phyloP scores from a whole-genome alignment of 2,888 invertebrate species.

The Catocala fraxini region DNA sequence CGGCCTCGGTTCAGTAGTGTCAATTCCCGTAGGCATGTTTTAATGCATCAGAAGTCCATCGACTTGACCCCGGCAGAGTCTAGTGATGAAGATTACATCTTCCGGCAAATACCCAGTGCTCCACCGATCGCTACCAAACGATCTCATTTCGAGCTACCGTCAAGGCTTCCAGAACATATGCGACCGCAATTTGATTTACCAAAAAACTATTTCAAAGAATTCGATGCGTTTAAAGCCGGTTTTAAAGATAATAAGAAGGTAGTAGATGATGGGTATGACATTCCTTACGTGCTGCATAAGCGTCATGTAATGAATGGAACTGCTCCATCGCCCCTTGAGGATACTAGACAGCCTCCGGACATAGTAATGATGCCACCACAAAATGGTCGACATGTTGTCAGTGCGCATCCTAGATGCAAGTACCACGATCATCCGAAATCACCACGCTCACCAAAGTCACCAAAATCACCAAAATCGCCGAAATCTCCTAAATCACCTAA shows the following conservation, averaged over 20 bases:
- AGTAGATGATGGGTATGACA: slow-evolving; percentile 89
- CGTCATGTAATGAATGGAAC: slow-evolving; percentile 95
- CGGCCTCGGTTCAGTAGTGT: slow-evolving; percentile 91
- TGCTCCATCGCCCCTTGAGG: slow-evolving; percentile 88
- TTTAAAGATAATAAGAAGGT: slow-evolving; percentile 84
- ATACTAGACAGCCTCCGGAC: slow-evolving; percentile 77
- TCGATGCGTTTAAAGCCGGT: slow-evolving; percentile 87
- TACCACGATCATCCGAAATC: slow-evolving; percentile 85
- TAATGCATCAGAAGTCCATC: slow-evolving; percentile 95
- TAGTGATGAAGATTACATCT: slow-evolving; percentile 93
- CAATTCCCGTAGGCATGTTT: slow-evolving; percentile 91
- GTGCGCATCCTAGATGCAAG: slow-evolving; percentile 81
- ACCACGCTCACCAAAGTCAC: slow-evolving; percentile 81
- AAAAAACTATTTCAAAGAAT: slow-evolving; percentile 91
- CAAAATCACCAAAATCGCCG: slow-evolving; percentile 88
- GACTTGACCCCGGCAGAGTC: slow-evolving; percentile 95
- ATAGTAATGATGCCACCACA: slow-evolving; percentile 81
- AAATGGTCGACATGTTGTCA: slow-evolving; percentile 80
- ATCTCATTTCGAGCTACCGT: slow-evolving; percentile 90
- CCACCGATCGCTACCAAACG: slow-evolving; percentile 91
- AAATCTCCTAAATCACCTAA: slow-evolving; percentile 90
- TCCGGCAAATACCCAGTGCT: slow-evolving; percentile 92
- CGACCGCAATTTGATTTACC: slow-evolving; percentile 91
- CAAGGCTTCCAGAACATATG: slow-evolving; percentile 86
- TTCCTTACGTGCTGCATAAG: slow-evolving; percentile 95